Percentiles rank a stretch among this genome's conserved stretches.
phyloP scores from a whole-genome alignment of 2,888 invertebrate genomes.

The Automeris io region DNA sequence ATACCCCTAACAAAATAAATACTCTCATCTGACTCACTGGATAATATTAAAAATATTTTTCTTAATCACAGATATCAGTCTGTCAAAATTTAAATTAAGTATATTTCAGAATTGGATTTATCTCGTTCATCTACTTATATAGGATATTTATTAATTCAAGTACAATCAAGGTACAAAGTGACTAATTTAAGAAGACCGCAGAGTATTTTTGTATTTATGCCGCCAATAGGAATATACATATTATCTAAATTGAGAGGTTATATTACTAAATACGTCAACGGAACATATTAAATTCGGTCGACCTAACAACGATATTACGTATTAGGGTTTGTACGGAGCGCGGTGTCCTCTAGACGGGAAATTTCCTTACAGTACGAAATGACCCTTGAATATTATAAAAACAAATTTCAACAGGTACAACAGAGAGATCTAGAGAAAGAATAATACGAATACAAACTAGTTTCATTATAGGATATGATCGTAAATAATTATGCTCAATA shows the following conservation, averaged over 20 bases:
- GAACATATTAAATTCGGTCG: conserved; percentile 61
- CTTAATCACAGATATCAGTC: conserved; percentile 78
- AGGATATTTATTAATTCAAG: conserved; percentile 69
- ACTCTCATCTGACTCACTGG: conserved; percentile 75
- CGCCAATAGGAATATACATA: conserved; percentile 48
- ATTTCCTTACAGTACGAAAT: conserved; percentile 61
- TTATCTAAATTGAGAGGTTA: conserved; percentile 50
- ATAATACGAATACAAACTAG: conserved; percentile 74
- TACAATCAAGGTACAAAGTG: conserved; percentile 75
- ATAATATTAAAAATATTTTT: conserved; percentile 77
- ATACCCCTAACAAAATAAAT: conserved; percentile 74
- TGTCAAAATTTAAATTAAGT: conserved; percentile 78
- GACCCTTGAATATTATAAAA: conserved; percentile 65
- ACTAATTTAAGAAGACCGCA: conserved; percentile 70
- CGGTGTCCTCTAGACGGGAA: conserved; percentile 53
- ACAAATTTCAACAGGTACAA: conserved; percentile 75
- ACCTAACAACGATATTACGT: conserved; percentile 58
- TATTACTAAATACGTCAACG: conserved; percentile 33
- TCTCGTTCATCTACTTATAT: conserved; percentile 61
- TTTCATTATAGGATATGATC: conserved; percentile 70
- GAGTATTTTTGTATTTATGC: conserved; percentile 68
- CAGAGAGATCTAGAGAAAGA: conserved; percentile 77
- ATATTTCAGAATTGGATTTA: conserved; percentile 76
- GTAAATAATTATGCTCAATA: conserved; percentile 69
- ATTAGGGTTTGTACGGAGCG: conserved; percentile 36